phyloP scores from a whole-genome alignment of 2,113 vertebrate species.

The Fregata magnificens region DNA sequence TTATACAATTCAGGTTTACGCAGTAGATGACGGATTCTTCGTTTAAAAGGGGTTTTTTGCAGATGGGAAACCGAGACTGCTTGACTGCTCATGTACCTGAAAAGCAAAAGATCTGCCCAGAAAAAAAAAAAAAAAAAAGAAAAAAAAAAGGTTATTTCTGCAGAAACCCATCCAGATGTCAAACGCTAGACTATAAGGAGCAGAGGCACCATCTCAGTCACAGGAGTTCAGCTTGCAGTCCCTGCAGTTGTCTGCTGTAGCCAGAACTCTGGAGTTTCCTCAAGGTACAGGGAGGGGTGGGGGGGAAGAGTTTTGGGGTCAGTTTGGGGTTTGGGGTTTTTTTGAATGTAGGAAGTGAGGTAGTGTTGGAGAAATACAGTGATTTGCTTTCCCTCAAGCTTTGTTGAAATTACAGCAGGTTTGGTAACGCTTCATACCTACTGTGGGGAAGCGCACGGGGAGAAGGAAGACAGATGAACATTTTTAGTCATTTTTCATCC shows the following conservation, averaged over 20 bases:
- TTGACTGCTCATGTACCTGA: neutral
- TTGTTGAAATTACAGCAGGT: neutral
- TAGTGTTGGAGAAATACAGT: neutral
- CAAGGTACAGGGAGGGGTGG: too few species aligned
- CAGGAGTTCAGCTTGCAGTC: neutral
- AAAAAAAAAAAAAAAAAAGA: neutral
- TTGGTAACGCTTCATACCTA: neutral
- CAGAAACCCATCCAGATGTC: neutral
- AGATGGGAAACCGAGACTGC: neutral
- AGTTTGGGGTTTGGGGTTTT: neutral
- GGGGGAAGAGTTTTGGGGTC: neutral
- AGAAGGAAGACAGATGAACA: neutral
- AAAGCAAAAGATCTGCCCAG: neutral
- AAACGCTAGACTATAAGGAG: neutral
- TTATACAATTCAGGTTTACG: fast-evolving
- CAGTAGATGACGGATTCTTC: neutral
- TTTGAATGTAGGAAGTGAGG: neutral
- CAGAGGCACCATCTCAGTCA: neutral
- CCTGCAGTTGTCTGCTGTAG: neutral
- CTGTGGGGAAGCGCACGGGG: neutral
- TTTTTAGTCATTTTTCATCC: neutral
- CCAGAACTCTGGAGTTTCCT: neutral
- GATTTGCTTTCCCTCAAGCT: neutral
- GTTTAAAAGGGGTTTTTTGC: neutral
- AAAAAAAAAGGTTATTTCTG: neutral